Evolutionary conservation across 2,797 vertebrate genomes (phyloP).

Genomic region (Catharus ustulatus): DNA sequence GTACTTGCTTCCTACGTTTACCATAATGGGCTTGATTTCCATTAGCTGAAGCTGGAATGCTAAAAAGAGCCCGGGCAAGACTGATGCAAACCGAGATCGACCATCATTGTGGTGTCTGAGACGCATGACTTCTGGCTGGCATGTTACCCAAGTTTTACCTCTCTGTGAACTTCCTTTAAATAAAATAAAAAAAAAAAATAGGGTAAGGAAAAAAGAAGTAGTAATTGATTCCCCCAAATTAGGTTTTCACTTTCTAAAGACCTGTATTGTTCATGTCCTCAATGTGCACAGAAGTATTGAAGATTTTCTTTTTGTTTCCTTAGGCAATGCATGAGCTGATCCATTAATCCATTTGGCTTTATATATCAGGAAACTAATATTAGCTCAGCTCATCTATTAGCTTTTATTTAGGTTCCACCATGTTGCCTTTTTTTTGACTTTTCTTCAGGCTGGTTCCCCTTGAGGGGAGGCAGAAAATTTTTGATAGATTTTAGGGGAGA

Average conservation of each 20-base stretch:
- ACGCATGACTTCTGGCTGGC: background rate
- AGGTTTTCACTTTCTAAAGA: conserved; percentile 79
- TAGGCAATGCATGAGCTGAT: conserved; percentile 75
- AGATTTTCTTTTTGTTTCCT: conserved; percentile 81
- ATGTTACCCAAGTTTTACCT: conserved; percentile 66
- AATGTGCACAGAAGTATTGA: conserved; percentile 77
- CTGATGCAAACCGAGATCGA: conserved; percentile 47
- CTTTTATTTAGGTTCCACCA: conserved; percentile 41
- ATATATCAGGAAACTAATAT: conserved; percentile 81
- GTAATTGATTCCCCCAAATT: conserved; percentile 80
- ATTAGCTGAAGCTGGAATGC: conserved; percentile 59
- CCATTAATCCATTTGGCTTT: conserved; percentile 81
- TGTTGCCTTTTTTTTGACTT: conserved; percentile 16
- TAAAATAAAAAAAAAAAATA: background rate
- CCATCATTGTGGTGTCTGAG: conserved; percentile 15
- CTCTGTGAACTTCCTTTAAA: conserved; percentile 70
- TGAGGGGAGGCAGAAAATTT: background rate
- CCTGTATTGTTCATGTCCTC: conserved; percentile 74
- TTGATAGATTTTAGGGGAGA: background rate
- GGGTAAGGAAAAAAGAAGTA: background rate
- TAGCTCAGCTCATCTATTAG: conserved; percentile 60
- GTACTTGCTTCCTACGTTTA: conserved; percentile 58
- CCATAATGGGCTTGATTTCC: conserved; percentile 67
- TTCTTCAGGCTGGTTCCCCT: background rate
- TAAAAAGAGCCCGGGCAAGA: conserved; percentile 53